These are phyloP conservation scores for Laticauda colubrina DNA, from an alignment of 2,113 vertebrate species.

Conservation along the genomic window DNA sequence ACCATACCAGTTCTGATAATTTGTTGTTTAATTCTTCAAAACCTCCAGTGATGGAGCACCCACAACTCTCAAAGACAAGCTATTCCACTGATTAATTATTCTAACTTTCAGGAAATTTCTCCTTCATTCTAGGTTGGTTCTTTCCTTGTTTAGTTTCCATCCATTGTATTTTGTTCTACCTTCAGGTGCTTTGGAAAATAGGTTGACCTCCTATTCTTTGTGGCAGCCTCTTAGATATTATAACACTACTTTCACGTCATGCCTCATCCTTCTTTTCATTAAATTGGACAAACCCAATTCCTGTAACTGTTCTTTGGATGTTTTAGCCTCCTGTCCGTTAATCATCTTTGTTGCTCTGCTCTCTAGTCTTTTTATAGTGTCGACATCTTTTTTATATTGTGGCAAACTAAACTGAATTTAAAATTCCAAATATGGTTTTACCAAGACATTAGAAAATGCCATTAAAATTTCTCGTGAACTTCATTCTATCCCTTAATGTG, in stretches of 20 bases:
- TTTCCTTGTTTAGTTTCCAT: background rate
- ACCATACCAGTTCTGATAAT: background rate
- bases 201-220: background rate
- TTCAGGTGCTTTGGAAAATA: background rate
- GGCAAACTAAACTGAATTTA: background rate
- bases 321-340: background rate
- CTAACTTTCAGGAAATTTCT: background rate
- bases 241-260: background rate
- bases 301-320: background rate
- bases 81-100: background rate
- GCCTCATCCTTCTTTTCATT: background rate
- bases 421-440: background rate
- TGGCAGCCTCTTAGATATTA: background rate
- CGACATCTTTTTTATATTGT: background rate
- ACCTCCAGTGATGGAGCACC: background rate
- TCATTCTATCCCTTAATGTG: background rate
- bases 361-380: background rate
- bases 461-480: background rate
- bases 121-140: background rate
- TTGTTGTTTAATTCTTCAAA: background rate
- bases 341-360: background rate
- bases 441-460: no score
- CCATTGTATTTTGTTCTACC: background rate
- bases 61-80: background rate
- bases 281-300: background rate